Conservation (phyloP, 2,797 vertebrate species). For the Tinamus major region DNA sequence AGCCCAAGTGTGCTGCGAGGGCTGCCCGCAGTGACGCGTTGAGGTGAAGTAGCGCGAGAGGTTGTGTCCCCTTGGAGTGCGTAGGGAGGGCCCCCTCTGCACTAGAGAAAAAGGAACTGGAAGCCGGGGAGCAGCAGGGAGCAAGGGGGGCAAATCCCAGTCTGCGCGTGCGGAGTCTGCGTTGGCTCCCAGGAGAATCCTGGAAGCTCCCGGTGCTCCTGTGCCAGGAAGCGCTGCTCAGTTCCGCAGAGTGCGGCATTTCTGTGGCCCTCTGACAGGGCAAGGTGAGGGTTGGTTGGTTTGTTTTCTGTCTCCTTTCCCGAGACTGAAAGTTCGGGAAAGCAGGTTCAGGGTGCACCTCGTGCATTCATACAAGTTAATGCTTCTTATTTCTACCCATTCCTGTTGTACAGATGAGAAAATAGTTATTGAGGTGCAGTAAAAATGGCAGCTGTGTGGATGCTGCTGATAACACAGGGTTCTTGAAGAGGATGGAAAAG, state of each 20-base stretch:
- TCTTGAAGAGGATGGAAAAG: background rate
- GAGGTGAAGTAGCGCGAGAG: background rate
- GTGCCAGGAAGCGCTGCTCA: background rate
- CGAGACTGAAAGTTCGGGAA: background rate
- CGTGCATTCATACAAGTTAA: background rate
- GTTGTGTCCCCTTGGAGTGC: rapidly evolving
- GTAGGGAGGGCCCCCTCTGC: background rate
- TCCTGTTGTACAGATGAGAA: rapidly evolving
- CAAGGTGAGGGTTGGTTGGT: background rate
- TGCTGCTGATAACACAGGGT: background rate
- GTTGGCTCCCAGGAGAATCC: background rate
- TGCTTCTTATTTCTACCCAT: background rate
- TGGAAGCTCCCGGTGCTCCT: rapidly evolving
- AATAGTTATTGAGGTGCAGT: background rate
- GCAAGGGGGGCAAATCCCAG: background rate
- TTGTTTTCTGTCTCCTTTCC: background rate
- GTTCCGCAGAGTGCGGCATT: background rate
- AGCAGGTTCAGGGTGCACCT: background rate
- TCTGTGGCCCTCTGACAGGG: background rate
- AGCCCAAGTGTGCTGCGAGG: background rate
- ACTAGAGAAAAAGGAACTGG: background rate
- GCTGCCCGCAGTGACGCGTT: background rate
- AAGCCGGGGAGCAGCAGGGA: background rate
- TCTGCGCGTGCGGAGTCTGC: rapidly evolving
- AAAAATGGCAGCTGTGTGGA: background rate